phyloP scores from a whole-genome alignment of 2,888 invertebrate genomes.

The Drosophila niveifrons region DNA sequence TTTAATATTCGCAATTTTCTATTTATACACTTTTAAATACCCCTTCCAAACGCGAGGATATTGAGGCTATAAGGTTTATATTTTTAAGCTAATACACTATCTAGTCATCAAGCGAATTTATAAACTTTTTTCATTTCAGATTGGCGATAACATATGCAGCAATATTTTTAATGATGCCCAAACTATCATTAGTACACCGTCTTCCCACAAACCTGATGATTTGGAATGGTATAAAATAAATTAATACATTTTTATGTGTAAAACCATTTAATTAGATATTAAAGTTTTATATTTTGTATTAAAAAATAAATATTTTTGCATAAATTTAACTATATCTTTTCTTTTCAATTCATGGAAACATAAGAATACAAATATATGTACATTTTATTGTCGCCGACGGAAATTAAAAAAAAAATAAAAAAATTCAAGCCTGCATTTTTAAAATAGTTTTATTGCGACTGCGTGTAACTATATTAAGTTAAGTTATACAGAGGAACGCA shows the following conservation, averaged over 20 bases:
- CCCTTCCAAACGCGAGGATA: not conserved
- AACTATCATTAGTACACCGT: slow-evolving; percentile 93
- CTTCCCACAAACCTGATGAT: slow-evolving; percentile 90
- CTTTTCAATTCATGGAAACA: not conserved
- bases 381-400: not conserved
- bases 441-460: too few relatives aligned
- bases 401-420: not conserved
- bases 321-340: slow-evolving; percentile 48
- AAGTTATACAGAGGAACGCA: too few relatives aligned
- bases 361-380: not conserved
- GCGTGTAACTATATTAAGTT: too few relatives aligned
- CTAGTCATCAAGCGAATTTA: not conserved
- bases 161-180: slow-evolving; percentile 96
- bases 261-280: slow-evolving; percentile 73
- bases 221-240: slow-evolving; percentile 86
- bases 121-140: slow-evolving; percentile 84
- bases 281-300: slow-evolving; percentile 78
- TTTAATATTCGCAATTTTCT: too few relatives aligned
- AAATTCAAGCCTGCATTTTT: not conserved
- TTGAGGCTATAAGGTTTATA: not conserved
- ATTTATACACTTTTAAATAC: too few relatives aligned
- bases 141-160: slow-evolving; percentile 93
- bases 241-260: slow-evolving; percentile 71
- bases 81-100: not conserved
- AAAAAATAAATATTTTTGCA: slow-evolving; percentile 78